Base-by-base conservation (phyloP, 2,113 vertebrate species). In the Cyprinus carpio region DNA sequence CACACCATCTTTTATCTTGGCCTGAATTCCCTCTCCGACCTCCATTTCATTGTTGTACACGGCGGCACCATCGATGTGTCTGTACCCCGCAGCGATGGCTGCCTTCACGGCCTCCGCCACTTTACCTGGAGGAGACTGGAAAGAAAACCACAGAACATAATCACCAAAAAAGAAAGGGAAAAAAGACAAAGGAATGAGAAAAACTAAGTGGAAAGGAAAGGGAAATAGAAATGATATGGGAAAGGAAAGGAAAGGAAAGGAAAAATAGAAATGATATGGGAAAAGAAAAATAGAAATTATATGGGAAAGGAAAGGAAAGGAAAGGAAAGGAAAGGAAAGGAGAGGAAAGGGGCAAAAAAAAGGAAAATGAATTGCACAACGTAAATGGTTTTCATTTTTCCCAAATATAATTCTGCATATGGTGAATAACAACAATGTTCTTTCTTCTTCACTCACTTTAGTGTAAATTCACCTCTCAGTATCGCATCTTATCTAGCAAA, bases 11-110 rank as follows among this genome's bases (percentile, higher is more conserved):
- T 91, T 89, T 87, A 96, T 91, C 85, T 85, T 87, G 84, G 92
- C 75, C 0, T 86, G 34, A 13, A 95, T 82, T 1, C 93, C 95
- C 1, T 93, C 93, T 27, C 95, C 95, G 27, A 96, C 94, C 86
- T 95, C 95, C 0, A 31, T 18, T 89, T 96, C 95, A 6, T 96
- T 96, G 60, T 92, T 6, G 92, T 96, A 96, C 51, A 92, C n/a
- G 0, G 34, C 87, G 0, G 95, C 95, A 0, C 92, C 93, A 1
- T 96, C 95, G 5, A 96, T 92, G 91, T 94, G 94, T 60, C 92
- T 87, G 92, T 96, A 96, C 0, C 95, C 95, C 0, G 90, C 91
- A 1, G 88, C 51, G 49, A 96, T 94, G 82, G 95, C 95, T 0
- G 91, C 88, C 87, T 95, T 95, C 82, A 96, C 95, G 0, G 94